These are phyloP conservation scores for Nysson spinosus DNA, from an alignment of 2,888 invertebrate genomes.

Conservation along the genomic window DNA sequence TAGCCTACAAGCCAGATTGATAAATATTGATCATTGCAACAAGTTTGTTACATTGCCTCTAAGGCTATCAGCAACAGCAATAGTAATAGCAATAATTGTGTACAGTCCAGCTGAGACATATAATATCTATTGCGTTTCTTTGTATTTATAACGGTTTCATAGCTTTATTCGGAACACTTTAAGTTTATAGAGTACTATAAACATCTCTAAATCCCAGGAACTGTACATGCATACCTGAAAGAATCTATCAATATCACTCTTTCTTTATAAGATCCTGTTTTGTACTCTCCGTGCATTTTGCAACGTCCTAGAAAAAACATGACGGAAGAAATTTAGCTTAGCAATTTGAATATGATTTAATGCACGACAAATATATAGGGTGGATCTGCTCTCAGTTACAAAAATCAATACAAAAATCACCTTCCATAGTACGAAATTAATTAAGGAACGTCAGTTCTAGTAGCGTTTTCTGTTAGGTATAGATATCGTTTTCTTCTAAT, in stretches of 20 bases:
- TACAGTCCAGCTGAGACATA: constrained; percentile 35
- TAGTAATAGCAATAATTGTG: constrained; percentile 19
- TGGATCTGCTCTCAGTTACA: too few species aligned
- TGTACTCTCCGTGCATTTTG: constrained; percentile 52
- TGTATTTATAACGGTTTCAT: constrained; percentile 21
- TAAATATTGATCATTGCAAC: constrained; percentile 26
- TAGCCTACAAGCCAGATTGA: constrained; percentile 27
- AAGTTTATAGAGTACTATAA: too few species aligned
- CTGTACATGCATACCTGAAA: constrained; percentile 20
- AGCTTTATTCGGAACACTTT: constrained; percentile 39
- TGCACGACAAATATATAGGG: too few species aligned
- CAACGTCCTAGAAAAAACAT: constrained; percentile 58
- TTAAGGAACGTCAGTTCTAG: too few species aligned
- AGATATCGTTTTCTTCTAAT: neutral
- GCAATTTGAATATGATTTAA: too few species aligned
- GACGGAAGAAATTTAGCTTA: neutral
- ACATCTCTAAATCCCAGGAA: constrained; percentile 57
- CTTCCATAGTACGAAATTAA: too few species aligned
- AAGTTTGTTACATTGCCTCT: constrained; percentile 20
- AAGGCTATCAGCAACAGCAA: constrained; percentile 27
- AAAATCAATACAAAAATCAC: too few species aligned
- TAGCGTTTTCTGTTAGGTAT: too few species aligned
- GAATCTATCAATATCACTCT: constrained; percentile 36
- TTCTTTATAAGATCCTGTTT: constrained; percentile 27
- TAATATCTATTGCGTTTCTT: constrained; percentile 28